Conservation (phyloP, 30 jellyfish, hydroid and myxozoan species). For the Haliclystus octoradiatus region DNA sequence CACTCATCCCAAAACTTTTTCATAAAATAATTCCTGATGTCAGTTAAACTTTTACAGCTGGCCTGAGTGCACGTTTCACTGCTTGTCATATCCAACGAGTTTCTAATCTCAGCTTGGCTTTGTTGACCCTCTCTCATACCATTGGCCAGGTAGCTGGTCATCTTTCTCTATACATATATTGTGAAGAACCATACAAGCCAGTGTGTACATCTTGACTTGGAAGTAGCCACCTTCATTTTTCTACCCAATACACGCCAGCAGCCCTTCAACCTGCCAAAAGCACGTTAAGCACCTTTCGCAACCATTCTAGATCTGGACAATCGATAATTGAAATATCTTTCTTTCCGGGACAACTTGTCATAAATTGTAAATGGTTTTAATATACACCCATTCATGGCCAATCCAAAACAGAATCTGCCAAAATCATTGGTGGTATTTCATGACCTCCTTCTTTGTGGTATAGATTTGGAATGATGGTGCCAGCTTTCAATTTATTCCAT, state of each 20-base stretch:
- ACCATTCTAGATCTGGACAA: conserved; percentile 56
- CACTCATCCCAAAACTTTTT: too few species aligned
- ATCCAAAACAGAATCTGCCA: conserved; percentile 61
- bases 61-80: too few species aligned
- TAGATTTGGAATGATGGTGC: conserved; percentile 2
- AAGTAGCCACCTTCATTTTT: conserved; percentile 34
- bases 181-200: too few species aligned
- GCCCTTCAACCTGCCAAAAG: too few species aligned
- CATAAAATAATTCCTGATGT: too few species aligned
- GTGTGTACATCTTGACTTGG: conserved; percentile 32
- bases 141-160: conserved; percentile 37
- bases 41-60: too few species aligned
- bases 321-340: conserved; percentile 58
- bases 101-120: too few species aligned
- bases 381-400: conserved; percentile 18
- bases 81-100: too few species aligned
- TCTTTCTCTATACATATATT: conserved; percentile 32
- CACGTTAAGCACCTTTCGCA: too few species aligned
- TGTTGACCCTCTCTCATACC: too few species aligned
- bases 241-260: conserved; percentile 24
- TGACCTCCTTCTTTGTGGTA: background rate
- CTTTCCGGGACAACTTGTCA: conserved; percentile 18
- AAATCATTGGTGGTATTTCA: conserved; percentile 32
- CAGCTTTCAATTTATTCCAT: conserved; percentile 32
- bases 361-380: conserved; percentile 59